These are phyloP conservation scores for Lasaia peninsularis DNA, from an alignment of 1,140 invertebrate species.

Conservation along the genomic window DNA sequence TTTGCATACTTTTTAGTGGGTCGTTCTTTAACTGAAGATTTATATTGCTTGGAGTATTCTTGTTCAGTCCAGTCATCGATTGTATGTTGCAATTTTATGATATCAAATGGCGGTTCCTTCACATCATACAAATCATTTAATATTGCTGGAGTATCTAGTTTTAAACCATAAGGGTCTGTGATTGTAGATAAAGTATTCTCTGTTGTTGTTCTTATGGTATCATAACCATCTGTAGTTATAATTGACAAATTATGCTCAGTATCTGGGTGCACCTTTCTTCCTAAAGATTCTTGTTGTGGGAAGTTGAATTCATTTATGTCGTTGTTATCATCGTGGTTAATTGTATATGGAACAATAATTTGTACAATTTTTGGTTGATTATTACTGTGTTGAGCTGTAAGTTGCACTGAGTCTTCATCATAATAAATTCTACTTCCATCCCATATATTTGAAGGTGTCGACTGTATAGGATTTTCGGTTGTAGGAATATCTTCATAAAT, in stretches of 20 bases:
- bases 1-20: constrained; percentile 80
- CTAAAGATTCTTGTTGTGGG: constrained; percentile 55
- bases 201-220: constrained; percentile 43
- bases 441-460: constrained; percentile 37
- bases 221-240: constrained; percentile 48
- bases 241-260: constrained; percentile 37
- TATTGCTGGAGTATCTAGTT: constrained; percentile 42
- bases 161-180: constrained; percentile 45
- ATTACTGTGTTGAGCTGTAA: constrained; percentile 37
- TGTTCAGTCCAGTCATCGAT: constrained; percentile 91
- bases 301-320: constrained; percentile 42
- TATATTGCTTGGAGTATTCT: constrained; percentile 80
- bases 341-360: constrained; percentile 88
- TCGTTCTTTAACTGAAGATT: constrained; percentile 67
- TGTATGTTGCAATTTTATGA: constrained; percentile 86
- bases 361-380: constrained; percentile 80
- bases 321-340: constrained; percentile 76
- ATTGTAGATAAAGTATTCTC: constrained; percentile 34
- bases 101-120: constrained; percentile 81
- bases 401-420: constrained; percentile 39
- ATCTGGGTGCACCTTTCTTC: constrained; percentile 69
- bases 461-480: constrained; percentile 31
- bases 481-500: constrained; percentile 60
- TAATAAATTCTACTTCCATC: constrained; percentile 48
- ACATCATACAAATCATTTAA: constrained; percentile 63